A percentile compares a stretch with the other conserved stretches of the same genome.
Evolutionary conservation across 2,113 vertebrate species (phyloP).

Genomic region (Eira barbara): DNA sequence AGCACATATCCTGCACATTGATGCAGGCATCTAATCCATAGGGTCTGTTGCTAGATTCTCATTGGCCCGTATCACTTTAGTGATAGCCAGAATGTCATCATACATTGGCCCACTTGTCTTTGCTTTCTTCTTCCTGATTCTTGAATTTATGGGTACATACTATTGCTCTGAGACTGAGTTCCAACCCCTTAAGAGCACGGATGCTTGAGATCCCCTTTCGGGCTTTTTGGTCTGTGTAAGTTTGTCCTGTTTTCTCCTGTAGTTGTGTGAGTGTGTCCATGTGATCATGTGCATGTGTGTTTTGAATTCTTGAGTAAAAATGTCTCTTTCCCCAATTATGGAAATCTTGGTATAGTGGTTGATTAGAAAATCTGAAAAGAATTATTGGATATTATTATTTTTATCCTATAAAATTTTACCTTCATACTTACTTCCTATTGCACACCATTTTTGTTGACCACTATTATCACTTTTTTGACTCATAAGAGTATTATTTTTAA

Average conservation of each 20-base stretch:
- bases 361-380: neutral
- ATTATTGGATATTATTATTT: neutral
- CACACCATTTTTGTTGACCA: neutral
- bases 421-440: neutral
- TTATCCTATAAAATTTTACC: neutral
- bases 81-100: no score
- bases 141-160: neutral
- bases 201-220: neutral
- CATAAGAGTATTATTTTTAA: neutral
- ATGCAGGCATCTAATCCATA: neutral
- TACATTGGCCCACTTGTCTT: neutral
- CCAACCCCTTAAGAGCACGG: neutral
- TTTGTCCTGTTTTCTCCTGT: neutral
- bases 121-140: neutral
- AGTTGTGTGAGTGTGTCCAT: neutral
- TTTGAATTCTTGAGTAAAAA: neutral
- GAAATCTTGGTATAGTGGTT: neutral
- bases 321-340: neutral
- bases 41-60: neutral
- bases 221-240: neutral
- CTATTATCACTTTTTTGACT: neutral
- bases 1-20: fast-evolving
- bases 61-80: no score
- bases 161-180: neutral
- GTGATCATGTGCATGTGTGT: neutral